Conservation (phyloP, 2,113 vertebrate species). For the Oreochromis aureus region DNA sequence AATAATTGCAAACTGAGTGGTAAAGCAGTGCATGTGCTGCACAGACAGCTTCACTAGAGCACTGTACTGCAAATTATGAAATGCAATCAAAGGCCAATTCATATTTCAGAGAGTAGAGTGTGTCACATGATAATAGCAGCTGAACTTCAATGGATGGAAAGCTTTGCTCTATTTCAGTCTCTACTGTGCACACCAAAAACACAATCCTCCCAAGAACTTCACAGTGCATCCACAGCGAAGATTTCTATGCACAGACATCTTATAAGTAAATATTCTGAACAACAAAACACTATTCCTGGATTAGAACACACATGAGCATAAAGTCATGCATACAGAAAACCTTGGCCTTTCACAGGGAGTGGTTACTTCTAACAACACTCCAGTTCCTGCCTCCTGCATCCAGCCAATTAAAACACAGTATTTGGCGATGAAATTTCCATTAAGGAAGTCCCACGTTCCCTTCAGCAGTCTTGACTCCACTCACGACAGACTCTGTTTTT, state of each 20-base stretch:
- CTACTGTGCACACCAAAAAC: neutral
- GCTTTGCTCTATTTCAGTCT: neutral
- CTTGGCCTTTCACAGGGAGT: slow-evolving; percentile 29
- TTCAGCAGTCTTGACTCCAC: slow-evolving; percentile 35
- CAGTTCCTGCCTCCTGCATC: slow-evolving; percentile 47
- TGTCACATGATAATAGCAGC: neutral
- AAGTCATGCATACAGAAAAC: neutral
- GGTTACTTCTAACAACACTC: slow-evolving; percentile 40
- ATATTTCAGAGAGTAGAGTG: neutral
- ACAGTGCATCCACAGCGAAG: neutral
- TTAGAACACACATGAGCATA: neutral
- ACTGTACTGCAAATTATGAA: neutral
- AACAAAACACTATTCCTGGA: neutral
- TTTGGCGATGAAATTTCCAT: slow-evolving; percentile 39
- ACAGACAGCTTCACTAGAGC: neutral
- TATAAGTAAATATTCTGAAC: neutral
- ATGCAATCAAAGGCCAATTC: neutral
- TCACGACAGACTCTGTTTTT: slow-evolving; percentile 60
- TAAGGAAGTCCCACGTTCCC: slow-evolving; percentile 61
- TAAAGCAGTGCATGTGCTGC: neutral
- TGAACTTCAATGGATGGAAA: neutral
- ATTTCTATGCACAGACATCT: neutral
- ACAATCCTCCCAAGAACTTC: neutral
- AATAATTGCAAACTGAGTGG: neutral
- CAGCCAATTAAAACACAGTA: slow-evolving; percentile 47